A percentile compares a stretch with the other conserved stretches of the same genome.
phyloP scores from a whole-genome alignment of 1,140 invertebrate genomes.

The Drosophila azteca region DNA sequence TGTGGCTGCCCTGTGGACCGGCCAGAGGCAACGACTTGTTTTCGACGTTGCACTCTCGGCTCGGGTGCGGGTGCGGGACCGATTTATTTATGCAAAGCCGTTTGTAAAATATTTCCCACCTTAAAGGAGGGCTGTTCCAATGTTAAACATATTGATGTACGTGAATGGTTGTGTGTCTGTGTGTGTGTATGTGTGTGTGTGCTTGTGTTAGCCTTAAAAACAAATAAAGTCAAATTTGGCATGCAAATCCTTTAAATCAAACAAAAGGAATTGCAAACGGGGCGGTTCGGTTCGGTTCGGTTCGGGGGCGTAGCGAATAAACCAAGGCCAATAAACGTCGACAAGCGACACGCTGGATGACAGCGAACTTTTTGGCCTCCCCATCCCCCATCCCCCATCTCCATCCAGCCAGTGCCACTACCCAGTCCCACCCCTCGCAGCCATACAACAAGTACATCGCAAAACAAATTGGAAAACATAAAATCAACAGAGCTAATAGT shows the following conservation, averaged over 20 bases:
- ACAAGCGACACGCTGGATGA: constrained; percentile 58
- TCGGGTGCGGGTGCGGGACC: not conserved
- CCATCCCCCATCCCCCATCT: not conserved
- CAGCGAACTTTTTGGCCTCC: constrained; percentile 57
- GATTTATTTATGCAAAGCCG: constrained; percentile 61
- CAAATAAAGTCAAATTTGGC: constrained; percentile 77
- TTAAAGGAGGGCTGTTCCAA: constrained; percentile 53
- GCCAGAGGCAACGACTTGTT: constrained; percentile 51
- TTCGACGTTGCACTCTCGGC: constrained; percentile 24
- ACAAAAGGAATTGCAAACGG: constrained; percentile 61
- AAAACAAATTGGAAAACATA: constrained; percentile 79
- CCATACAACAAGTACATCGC: constrained; percentile 39
- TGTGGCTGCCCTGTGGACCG: not conserved
- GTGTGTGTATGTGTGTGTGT: constrained; percentile 1
- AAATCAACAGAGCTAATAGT: constrained; percentile 81
- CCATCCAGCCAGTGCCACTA: too few relatives aligned
- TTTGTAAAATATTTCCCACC: constrained; percentile 51
- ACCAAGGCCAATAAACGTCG: constrained; percentile 70
- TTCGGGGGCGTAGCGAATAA: constrained; percentile 23
- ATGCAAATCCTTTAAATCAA: constrained; percentile 79
- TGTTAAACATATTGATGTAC: constrained; percentile 59
- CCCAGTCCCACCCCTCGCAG: not conserved
- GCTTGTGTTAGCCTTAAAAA: constrained; percentile 54
- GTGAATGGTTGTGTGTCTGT: not conserved
- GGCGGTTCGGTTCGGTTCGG: constrained; percentile 2